Evolutionary conservation across 2,888 invertebrate genomes (phyloP).

Genomic region (Apodemia duryi): DNA sequence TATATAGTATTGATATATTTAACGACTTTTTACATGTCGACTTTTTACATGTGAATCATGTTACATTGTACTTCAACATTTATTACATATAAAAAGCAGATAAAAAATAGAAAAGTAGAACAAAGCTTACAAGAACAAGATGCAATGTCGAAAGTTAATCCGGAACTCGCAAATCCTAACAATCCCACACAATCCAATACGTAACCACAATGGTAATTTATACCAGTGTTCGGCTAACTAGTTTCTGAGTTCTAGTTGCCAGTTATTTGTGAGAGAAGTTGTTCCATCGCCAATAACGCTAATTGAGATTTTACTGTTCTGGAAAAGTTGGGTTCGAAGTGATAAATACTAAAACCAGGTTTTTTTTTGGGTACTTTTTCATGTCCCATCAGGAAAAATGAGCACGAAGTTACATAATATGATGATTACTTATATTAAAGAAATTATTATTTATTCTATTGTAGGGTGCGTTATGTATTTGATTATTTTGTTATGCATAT

Average conservation of each 20-base stretch:
- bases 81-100: neutral
- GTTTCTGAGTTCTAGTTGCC: constrained; percentile 19
- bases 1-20: too few relatives aligned
- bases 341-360: neutral
- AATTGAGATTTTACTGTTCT: constrained; percentile 21
- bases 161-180: constrained; percentile 15
- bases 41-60: neutral
- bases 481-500: too few relatives aligned
- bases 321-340: constrained; percentile 9
- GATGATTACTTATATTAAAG: too few relatives aligned
- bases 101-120: neutral
- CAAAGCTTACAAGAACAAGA: constrained; percentile 11
- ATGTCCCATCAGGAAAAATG: too few relatives aligned
- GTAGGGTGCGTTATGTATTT: too few relatives aligned
- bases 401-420: too few relatives aligned
- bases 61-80: too few relatives aligned
- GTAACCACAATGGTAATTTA: constrained; percentile 13
- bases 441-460: too few relatives aligned
- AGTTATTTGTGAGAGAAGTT: constrained; percentile 21
- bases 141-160: constrained; percentile 15
- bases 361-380: neutral
- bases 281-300: constrained; percentile 20
- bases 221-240: constrained; percentile 17
- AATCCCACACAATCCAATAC: constrained; percentile 14
- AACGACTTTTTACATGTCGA: neutral